Evolutionary conservation across 2,888 invertebrate species (phyloP).

Genomic region (Pyralis farinalis): DNA sequence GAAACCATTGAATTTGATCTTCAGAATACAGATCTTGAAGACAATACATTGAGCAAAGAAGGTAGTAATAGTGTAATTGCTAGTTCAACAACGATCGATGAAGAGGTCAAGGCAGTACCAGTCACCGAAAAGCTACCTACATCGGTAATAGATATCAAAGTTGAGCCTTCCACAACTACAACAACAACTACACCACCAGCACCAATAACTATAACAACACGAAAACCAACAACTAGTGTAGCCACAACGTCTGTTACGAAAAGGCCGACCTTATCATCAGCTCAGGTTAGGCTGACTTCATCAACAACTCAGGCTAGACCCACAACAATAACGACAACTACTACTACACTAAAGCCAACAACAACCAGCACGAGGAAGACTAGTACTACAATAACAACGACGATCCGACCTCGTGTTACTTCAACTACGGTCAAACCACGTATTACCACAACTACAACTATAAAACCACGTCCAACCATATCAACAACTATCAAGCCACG

Average conservation of each 20-base stretch:
- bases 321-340: slow-evolving; percentile 20
- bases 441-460: slow-evolving; percentile 15
- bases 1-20: slow-evolving; percentile 56
- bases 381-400: slow-evolving; percentile 16
- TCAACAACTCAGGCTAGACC: slow-evolving; percentile 13
- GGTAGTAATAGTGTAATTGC: slow-evolving; percentile 37
- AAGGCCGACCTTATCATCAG: slow-evolving; percentile 14
- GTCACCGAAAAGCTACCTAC: slow-evolving; percentile 26
- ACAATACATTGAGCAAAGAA: slow-evolving; percentile 53
- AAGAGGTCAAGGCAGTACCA: slow-evolving; percentile 19
- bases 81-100: slow-evolving; percentile 32
- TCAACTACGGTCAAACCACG: slow-evolving; percentile 18
- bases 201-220: slow-evolving; percentile 18
- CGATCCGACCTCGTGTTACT: slow-evolving; percentile 13
- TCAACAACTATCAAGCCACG: slow-evolving; percentile 10
- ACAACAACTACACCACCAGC: slow-evolving; percentile 17
- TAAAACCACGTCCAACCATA: slow-evolving; percentile 12
- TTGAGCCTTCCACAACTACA: slow-evolving; percentile 14
- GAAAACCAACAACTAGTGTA: slow-evolving; percentile 22
- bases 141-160: slow-evolving; percentile 6
- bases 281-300: no score
- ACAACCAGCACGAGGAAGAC: slow-evolving; percentile 25
- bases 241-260: slow-evolving; percentile 22
- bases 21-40: slow-evolving; percentile 31
- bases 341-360: slow-evolving; percentile 20